phyloP scores from a whole-genome alignment of 2,888 invertebrate genomes.

The Thecophora atra region DNA sequence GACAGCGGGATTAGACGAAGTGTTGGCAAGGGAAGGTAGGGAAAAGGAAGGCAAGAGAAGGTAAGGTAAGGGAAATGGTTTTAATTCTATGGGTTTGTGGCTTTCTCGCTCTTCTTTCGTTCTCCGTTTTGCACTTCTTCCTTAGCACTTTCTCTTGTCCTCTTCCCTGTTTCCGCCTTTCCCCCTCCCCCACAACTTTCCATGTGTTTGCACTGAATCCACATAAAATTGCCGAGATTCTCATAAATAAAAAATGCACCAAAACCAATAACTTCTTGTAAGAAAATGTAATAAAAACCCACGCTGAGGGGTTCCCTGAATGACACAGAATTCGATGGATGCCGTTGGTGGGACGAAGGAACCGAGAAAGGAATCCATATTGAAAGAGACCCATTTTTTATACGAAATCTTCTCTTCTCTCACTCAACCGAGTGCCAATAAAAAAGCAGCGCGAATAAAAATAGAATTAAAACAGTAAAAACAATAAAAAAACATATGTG shows the following conservation, averaged over 20 bases:
- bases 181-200: not conserved
- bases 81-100: no score
- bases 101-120: no score
- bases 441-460: no score
- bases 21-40: not conserved
- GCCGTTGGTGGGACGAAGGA: not conserved
- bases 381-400: conserved; percentile 11
- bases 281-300: conserved; percentile 47
- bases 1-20: conserved; percentile 21
- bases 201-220: not conserved
- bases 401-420: conserved; percentile 17
- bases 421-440: not conserved
- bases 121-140: no score
- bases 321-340: not conserved
- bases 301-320: conserved; percentile 14
- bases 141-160: no score
- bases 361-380: conserved; percentile 5
- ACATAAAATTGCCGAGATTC: conserved; percentile 33
- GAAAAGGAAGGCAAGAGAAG: no score
- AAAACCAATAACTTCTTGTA: conserved; percentile 45
- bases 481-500: conserved; percentile 28
- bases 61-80: no score
- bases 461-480: conserved; percentile 9
- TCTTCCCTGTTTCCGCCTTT: not conserved
- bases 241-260: conserved; percentile 48